phyloP scores from a whole-genome alignment of 2,888 invertebrate genomes.

The Callosobruchus maculatus region DNA sequence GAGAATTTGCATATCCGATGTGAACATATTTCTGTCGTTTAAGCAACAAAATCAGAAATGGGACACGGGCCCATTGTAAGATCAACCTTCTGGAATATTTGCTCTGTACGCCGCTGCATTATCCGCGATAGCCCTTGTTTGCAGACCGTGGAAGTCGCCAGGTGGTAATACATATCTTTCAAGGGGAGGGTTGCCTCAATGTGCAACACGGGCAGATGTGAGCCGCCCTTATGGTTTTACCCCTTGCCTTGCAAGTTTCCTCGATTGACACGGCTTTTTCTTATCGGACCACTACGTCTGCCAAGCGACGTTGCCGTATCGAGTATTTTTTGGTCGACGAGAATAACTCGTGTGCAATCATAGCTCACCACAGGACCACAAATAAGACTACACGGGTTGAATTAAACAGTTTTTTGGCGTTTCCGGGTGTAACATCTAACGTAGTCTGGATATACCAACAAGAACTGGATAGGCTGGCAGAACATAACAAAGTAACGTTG shows the following conservation, averaged over 20 bases:
- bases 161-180: slow-evolving; percentile 51
- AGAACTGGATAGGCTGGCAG: no score
- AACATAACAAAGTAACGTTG: no score
- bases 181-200: slow-evolving; percentile 43
- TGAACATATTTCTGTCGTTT: no score
- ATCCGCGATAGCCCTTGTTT: slow-evolving; percentile 43
- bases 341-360: no score
- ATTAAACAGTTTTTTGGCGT: no score
- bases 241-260: slow-evolving; percentile 40
- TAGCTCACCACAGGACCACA: no score
- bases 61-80: background rate
- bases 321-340: no score
- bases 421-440: no score
- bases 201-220: slow-evolving; percentile 41
- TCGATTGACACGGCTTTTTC: slow-evolving; percentile 25
- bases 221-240: slow-evolving; percentile 35
- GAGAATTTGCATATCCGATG: no score
- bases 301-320: background rate
- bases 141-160: slow-evolving; percentile 49
- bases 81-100: background rate
- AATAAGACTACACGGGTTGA: no score
- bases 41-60: no score
- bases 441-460: no score
- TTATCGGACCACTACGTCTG: slow-evolving; percentile 22
- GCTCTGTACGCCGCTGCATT: background rate